phyloP scores from a whole-genome alignment of 2,113 vertebrate species.

The Percina caprodes region DNA sequence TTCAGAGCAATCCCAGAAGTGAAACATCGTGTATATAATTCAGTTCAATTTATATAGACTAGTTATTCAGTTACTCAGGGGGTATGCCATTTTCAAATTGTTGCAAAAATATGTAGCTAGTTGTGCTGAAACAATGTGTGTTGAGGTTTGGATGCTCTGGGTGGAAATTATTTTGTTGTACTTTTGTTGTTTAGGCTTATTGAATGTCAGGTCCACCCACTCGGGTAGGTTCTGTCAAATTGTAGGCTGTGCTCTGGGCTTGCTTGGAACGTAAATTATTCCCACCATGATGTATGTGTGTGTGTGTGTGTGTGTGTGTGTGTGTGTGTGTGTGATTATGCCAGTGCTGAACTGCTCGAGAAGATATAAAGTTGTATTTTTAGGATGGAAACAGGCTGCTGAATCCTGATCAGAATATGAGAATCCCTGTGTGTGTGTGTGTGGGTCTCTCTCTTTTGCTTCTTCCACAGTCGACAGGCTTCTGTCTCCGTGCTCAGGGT shows the following conservation, averaged over 20 bases:
- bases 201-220: slow-evolving; percentile 70
- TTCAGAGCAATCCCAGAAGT: too few relatives aligned
- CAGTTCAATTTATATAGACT: too few relatives aligned
- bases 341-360: too few relatives aligned
- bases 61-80: background rate
- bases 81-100: background rate
- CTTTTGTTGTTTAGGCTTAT: slow-evolving; percentile 51
- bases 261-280: slow-evolving; percentile 55
- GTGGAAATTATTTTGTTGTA: slow-evolving; percentile 43
- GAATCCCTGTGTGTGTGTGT: background rate
- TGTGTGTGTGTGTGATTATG: slow-evolving; percentile 8
- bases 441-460: background rate
- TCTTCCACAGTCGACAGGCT: slow-evolving; percentile 53
- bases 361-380: background rate
- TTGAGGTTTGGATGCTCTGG: slow-evolving; percentile 25
- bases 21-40: too few relatives aligned
- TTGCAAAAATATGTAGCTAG: background rate
- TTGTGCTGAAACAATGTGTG: background rate
- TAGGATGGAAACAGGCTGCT: background rate
- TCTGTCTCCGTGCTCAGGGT: slow-evolving; percentile 47
- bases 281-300: slow-evolving; percentile 18
- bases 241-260: slow-evolving; percentile 44
- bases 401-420: slow-evolving; percentile 26
- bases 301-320: slow-evolving; percentile 1
- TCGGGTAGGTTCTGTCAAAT: slow-evolving; percentile 51